Base-by-base conservation (phyloP, 2,888 invertebrate species). In the Poecilus cupreus region DNA sequence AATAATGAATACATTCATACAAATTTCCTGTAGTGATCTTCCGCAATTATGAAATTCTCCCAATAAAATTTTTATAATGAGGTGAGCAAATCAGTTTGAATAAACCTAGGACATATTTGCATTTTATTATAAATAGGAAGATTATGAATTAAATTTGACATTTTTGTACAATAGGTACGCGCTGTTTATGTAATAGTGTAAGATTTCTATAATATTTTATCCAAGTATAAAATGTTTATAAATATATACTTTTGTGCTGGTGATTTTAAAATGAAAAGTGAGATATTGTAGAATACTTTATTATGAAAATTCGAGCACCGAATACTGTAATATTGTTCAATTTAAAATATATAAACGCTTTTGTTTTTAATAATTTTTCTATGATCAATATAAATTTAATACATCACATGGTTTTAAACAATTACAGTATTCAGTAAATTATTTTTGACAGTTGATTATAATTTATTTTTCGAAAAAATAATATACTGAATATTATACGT, bases 321-420 rank as follows among this genome's bases (percentile, higher is more conserved):
- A 80, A 80, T 80, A 80, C 39, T 80, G 72, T 80, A 80, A 80
- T 57, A 80, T 72, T 80, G 80, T 80, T 80, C 80, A 80, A 80
- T 72, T 79, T 80, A 72, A 80, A 80, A 80, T 54, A 80, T 72
- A 80, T 72, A 80, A 80, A 80, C 79, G 72, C 80, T 80, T 80
- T 80, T 43, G 80, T 80, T 80, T 80, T 80, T 80, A 80, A 80
- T 54, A 78, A 78, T 68, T 37, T 68, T 32, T 18, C 32, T 68
- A 22, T 68, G 22, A 68, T 68, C 64, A 18, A 16, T 51, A 8
- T 18, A 68, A 68, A 68, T 68, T 60, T 37, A 68, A 64, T 37
- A 64, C 16, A 60, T 26, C 22, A 68, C 37, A 32, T 32, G 32
- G 32, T 32, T 32, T 32, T 32, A 32, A 32, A 32, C 32, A 6